Conservation (phyloP, 2,113 vertebrate genomes). For the Tupaia tana region DNA sequence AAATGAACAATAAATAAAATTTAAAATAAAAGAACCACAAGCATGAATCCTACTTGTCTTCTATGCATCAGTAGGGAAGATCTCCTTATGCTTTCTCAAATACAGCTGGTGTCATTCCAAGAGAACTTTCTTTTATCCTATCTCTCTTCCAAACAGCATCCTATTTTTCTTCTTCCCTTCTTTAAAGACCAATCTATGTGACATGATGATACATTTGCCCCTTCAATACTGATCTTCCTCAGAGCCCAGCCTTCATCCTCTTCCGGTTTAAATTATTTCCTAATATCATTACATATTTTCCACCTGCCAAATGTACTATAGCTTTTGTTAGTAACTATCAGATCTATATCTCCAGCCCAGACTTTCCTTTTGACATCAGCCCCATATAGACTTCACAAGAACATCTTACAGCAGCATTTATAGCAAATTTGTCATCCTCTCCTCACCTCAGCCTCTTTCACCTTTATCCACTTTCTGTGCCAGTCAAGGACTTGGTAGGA, state of each 20-base stretch:
- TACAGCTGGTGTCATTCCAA: background rate
- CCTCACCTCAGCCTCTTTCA: background rate
- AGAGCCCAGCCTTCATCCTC: background rate
- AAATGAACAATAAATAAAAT: no score
- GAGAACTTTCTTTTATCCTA: background rate
- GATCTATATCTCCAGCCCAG: background rate
- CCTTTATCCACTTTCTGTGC: background rate
- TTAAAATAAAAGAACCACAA: background rate
- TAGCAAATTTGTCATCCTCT: background rate
- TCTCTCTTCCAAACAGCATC: background rate
- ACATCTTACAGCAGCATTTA: background rate
- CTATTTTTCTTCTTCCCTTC: slow-evolving; percentile 22
- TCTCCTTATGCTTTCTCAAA: background rate
- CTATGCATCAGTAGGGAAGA: background rate
- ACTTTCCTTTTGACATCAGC: background rate
- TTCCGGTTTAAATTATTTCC: background rate
- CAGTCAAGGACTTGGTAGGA: background rate
- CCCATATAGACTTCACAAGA: background rate
- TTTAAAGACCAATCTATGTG: background rate
- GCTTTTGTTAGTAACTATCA: background rate
- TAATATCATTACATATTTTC: background rate
- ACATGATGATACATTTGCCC: background rate
- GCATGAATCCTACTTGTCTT: background rate
- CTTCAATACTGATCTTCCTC: background rate
- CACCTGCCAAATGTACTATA: background rate